Evolutionary conservation across 1,140 invertebrate genomes (phyloP).

Genomic region (Pygmarrhopalites habei): DNA sequence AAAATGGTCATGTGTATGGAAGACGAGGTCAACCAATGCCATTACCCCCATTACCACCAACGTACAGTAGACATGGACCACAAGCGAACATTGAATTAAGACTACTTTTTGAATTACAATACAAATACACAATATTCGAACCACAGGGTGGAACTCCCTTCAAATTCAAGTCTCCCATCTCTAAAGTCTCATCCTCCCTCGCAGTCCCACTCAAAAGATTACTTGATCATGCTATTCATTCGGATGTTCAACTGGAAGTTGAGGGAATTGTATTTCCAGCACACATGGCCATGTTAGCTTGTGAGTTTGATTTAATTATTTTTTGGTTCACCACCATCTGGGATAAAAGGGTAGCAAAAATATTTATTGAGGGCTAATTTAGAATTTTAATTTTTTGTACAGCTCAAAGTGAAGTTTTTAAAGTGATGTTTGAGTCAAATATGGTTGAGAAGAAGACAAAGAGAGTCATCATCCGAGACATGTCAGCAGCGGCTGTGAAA

Average conservation of each 20-base stretch:
- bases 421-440: conserved; percentile 20
- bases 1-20: no score
- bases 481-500: conserved; percentile 7
- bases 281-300: conserved; percentile 24
- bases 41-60: neutral
- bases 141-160: neutral
- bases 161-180: neutral
- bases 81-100: neutral
- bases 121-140: conserved; percentile 5
- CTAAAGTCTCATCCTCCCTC: neutral
- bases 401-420: conserved; percentile 26
- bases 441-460: conserved; percentile 21
- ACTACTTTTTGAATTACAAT: neutral
- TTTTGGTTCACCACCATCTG: no score
- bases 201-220: conserved; percentile 4
- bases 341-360: no score
- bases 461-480: conserved; percentile 13
- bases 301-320: neutral
- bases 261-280: conserved; percentile 9
- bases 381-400: neutral
- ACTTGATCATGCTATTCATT: conserved; percentile 9
- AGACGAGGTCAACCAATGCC: no score
- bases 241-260: conserved; percentile 21
- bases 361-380: no score
- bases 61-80: neutral